These are phyloP conservation scores for Cygnus olor DNA, from an alignment of 2,797 vertebrate species.

Conservation along the genomic window DNA sequence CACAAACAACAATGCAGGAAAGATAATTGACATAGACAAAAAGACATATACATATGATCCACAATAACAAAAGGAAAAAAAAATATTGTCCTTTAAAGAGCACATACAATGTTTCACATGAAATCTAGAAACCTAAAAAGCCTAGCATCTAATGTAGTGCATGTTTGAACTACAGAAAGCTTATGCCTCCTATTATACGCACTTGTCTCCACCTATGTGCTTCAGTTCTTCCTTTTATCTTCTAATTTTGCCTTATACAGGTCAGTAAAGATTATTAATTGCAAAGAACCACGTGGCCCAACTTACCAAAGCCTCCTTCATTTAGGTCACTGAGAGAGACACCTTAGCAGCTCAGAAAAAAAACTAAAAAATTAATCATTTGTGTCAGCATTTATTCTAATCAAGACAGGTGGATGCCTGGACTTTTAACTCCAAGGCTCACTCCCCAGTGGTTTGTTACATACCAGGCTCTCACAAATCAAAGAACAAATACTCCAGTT, in stretches of 20 bases:
- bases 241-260: not conserved
- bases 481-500: not conserved
- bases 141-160: not conserved
- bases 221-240: not conserved
- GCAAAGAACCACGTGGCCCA: rapidly evolving
- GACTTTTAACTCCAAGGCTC: not conserved
- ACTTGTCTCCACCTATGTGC: rapidly evolving
- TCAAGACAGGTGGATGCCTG: not conserved
- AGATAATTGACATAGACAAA: not conserved
- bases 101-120: rapidly evolving
- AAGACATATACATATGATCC: not conserved
- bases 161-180: not conserved
- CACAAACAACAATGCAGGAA: not conserved
- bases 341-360: not conserved
- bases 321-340: not conserved
- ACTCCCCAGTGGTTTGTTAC: not conserved
- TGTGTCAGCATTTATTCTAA: not conserved
- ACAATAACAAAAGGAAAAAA: not conserved
- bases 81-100: not conserved
- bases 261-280: not conserved
- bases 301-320: not conserved
- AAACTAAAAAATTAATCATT: not conserved
- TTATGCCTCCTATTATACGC: not conserved
- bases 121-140: not conserved
- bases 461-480: not conserved